Base-by-base conservation (phyloP, 2,888 invertebrate genomes). In the Idaea straminata region DNA sequence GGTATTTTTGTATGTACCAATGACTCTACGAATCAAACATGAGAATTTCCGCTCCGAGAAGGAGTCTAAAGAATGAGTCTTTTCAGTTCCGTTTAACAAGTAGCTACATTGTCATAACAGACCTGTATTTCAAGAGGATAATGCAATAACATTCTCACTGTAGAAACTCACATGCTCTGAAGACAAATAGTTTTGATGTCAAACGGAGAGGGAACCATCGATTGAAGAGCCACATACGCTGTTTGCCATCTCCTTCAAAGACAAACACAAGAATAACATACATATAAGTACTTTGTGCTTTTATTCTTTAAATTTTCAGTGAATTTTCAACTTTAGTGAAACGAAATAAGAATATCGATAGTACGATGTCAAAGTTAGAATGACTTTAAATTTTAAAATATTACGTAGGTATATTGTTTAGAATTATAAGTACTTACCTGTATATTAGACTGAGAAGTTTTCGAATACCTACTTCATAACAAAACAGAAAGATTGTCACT, bases 141-240 rank as follows among this genome's bases (percentile, higher is more conserved):
- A 80, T 74, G 80, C 80, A 81, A 87, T 88, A 88, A 86, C 79
- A 84, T 79, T 80, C 75, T 73, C 64, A 67, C 71, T 79, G 79
- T 84, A 86, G 85, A 88, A 86, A 87, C 85, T 84, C 85, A 80
- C 81, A 83, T 87, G 89, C 89, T 89, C 84, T 78, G 76, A 89
- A 91, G 85, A 89, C 90, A 91, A 90, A 92, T 87, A 91, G 86
- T 86, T 87, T 81, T 84, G 83, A 87, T 86, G 86, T 87, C 85
- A 83, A 83, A 75, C 78, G 73, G 78, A 82, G 83, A 80, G 83
- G 77, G 80, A 75, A 79, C 83, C 80, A 83, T 86, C 83, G 84
- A 86, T 85, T 87, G 86, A 83, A 88, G 86, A 79, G 84, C 84
- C 84, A 83, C 83, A 82, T 85, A 86, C 84, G 82, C 83, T 89